Base-by-base conservation (phyloP, 2,888 invertebrate species). In the Thalpophila matura region DNA sequence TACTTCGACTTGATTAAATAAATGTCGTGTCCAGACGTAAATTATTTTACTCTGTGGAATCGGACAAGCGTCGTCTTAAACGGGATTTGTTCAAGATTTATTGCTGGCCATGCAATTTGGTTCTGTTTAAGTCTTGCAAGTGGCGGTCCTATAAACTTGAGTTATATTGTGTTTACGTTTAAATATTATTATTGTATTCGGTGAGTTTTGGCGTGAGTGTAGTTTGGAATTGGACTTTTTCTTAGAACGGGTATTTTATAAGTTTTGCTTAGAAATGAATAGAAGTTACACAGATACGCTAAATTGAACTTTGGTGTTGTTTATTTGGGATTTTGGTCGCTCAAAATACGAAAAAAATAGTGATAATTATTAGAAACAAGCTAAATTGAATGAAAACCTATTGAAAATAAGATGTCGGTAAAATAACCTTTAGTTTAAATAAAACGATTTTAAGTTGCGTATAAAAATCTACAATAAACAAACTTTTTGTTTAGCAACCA, bases 1-100 rank as follows among this genome's bases (percentile, higher is more conserved):
- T 42, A 22, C 16, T 54, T 35, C 37, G 18, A 53, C 29, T 57
- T 60, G 51, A 77, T 64, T 79, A 71, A 70, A 73, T 58, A n/a
- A n/a, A 55, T 56, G 54, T 47, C 59, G 38, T 38, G 61, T 61
- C 56, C 55, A 62, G 59, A 55, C 66, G 79, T 82, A 77, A 84
- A 85, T 83, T 81, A 82, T 83, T 85, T 84, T 61, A 66, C 70
- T 69, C 73, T 57, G 59, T 56, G 55, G 69, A 79, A 75, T 78
- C 64, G 64, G 77, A 81, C 80, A 74, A 74, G 72, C 70, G 59
- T 68, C 74, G 74, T 75, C 82, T 83, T 81, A 84, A 64, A 63
- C 57, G 63, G 81, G 81, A 80, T 81, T 85, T 81, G 74, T 66
- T 45, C 46, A 63, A 68, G 76, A 86, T 86, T 86, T 86, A 86